Evolutionary conservation across 2,888 invertebrate genomes (phyloP), one percentile per base, ranked within the genome.

Genomic region (Drosophila eohydei): DNA sequence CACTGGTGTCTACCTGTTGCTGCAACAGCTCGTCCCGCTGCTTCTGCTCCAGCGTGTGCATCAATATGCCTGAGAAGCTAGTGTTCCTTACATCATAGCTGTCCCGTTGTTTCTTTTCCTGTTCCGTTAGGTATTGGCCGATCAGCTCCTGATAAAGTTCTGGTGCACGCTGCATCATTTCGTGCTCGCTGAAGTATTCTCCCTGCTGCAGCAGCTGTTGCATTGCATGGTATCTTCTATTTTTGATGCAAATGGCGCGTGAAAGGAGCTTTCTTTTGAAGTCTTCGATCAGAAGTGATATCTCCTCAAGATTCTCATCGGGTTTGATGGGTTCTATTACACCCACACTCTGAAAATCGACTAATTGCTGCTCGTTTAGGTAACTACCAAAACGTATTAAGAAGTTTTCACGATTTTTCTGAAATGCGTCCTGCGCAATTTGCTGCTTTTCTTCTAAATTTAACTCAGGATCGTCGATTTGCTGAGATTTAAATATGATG

Each of bases 161-260:
- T 1, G 98, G 99, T 92, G 98, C 97, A 69, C 99, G 93, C 80
- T 95, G 95, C 95, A 97, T 97, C 98, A 99, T 99, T 94, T 97
- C 97, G 70, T 95, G 95, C 92, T 98, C 98, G 91, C 96, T 96
- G 89, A 99, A 99, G 92, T 98, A 98, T 32, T 94, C 94, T 4
- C 91, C 94, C 57, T 94, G 93, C 8, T 82, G 60, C 43, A 96
- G 93, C 76, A 98, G 92, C 85, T 95, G 94, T 84, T 96, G 95
- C 90, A 98, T 93, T 2, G 98, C 98, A 88, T 95, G 95, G 90
- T 95, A 98, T 44, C 98, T 94, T 79, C 98, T 94, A 91, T 98
- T 98, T 92, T 96, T 96, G 0, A 96, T 93, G 88, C 94, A 94
- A 61, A 94, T 94, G 78, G 92, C 93, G 74, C 93, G 93, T 68